These are phyloP conservation scores for Sitobion miscanthi DNA, from an alignment of 1,140 invertebrate genomes.

Conservation along the genomic window DNA sequence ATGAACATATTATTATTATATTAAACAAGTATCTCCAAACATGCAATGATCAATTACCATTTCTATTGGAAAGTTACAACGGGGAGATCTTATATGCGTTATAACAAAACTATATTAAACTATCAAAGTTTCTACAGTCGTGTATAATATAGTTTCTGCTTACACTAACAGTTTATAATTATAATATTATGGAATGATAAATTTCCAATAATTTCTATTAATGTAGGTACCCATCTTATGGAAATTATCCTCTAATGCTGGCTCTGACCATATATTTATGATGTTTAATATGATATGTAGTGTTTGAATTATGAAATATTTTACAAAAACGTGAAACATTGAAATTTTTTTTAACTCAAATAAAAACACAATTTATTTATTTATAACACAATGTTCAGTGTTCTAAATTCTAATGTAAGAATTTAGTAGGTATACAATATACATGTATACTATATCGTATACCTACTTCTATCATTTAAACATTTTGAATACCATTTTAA, in stretches of 20 bases:
- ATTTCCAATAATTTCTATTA: background rate
- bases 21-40: background rate
- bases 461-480: too few species aligned
- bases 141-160: background rate
- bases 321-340: too few species aligned
- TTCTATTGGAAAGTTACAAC: background rate
- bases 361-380: too few species aligned
- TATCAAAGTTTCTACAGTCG: background rate
- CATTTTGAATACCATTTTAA: too few species aligned
- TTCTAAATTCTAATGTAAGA: too few species aligned
- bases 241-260: background rate
- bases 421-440: too few species aligned
- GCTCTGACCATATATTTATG: too few species aligned
- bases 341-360: too few species aligned
- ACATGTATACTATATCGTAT: too few species aligned
- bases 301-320: too few species aligned
- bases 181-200: background rate
- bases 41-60: background rate
- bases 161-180: background rate
- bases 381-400: too few species aligned
- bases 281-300: too few species aligned
- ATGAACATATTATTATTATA: conserved; percentile 21
- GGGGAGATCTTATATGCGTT: background rate
- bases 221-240: background rate
- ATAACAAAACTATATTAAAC: background rate